Base-by-base conservation (phyloP, 2,113 vertebrate genomes). In the Coreoperca whiteheadi region DNA sequence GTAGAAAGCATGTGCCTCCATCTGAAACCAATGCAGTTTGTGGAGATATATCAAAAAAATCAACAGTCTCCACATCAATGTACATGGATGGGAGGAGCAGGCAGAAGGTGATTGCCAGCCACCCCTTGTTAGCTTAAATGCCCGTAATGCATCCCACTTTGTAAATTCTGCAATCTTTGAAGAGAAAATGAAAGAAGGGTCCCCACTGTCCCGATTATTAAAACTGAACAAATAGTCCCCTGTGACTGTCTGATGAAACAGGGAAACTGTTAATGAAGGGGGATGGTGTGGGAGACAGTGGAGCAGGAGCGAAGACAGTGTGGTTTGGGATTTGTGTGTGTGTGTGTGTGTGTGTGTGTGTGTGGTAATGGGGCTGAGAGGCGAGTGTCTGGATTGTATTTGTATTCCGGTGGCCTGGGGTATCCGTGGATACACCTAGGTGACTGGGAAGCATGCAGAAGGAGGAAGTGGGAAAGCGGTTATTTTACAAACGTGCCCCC, bases 341-440 rank as follows among this genome's bases (percentile, higher is more conserved):
- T 81, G 54, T 67, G 54, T 64, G 69, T 74, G 54, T 68, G 34
- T 73, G 74, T 61, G 77, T 18, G 48, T 79, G 66, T 71, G 68
- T 73, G 94, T 30, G 83, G 86, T 81, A 86, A 85, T 92, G 81
- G 86, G 89, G 93, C 77, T 87, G 85, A 89, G 85, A 84, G 83
- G 95, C 84, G 84, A 91, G 92, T 68, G 86, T 86, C 87, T 89
- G 79, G 77, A 78, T 92, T 91, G 88, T 95, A 98, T 98, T 97
- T 96, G 96, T 96, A 93, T 97, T 97, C 97, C 77, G 89, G 93
- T 95, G 15, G 90, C 88, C 93, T 88, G 81, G 87, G 91, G 97
- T 98, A 93, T 96, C 95, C 97, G 89, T 98, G 97, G 97, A 96
- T 97, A 98, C 98, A 84, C 90, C 88, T 89, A 95, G 94, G 96